phyloP scores from a whole-genome alignment of 2,888 invertebrate genomes.

The Brachypalpus laphriformis region DNA sequence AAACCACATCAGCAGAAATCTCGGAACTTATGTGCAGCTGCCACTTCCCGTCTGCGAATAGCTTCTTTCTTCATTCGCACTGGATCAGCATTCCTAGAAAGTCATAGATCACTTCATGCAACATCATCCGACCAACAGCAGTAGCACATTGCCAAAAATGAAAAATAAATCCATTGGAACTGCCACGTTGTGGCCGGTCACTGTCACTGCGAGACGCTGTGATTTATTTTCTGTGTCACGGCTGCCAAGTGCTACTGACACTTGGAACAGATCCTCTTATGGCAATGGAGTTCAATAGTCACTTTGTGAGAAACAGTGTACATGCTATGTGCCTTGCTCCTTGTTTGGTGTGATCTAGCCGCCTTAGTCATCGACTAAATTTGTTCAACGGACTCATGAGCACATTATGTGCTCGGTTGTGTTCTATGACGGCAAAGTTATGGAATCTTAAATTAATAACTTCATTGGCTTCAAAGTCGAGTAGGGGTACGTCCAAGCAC shows the following conservation, averaged over 20 bases:
- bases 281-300: constrained; percentile 48
- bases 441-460: constrained; percentile 42
- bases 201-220: constrained; percentile 6
- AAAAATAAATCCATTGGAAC: background rate
- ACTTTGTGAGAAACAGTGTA: constrained; percentile 4
- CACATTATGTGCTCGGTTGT: background rate
- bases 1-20: background rate
- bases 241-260: constrained; percentile 51
- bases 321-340: background rate
- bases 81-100: constrained; percentile 56
- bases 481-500: background rate
- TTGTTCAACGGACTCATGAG: constrained; percentile 1
- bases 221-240: constrained; percentile 66
- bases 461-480: constrained; percentile 16
- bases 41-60: constrained; percentile 28
- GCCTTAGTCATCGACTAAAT: constrained; percentile 52
- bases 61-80: background rate
- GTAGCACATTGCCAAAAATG: constrained; percentile 36
- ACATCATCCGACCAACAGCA: constrained; percentile 25
- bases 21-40: constrained; percentile 35
- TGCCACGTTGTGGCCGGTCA: constrained; percentile 16
- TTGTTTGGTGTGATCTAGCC: constrained; percentile 52
- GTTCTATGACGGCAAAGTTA: constrained; percentile 22
- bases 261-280: constrained; percentile 49
- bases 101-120: constrained; percentile 46